Conservation (phyloP, 2,797 vertebrate genomes). For the Nannoperca australis region DNA sequence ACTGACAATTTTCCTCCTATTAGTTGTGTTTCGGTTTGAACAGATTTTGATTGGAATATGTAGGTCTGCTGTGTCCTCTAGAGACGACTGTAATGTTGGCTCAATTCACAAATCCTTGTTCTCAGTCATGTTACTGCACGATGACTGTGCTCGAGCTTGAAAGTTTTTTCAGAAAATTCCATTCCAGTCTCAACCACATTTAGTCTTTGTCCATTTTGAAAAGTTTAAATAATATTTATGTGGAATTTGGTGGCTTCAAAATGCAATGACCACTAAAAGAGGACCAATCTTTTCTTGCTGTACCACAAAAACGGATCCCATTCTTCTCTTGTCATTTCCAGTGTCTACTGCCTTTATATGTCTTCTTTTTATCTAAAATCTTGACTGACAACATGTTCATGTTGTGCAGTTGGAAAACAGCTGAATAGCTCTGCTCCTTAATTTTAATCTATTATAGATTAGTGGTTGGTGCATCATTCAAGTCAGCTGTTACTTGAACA, state of each 20-base stretch:
- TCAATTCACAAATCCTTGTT: constrained; percentile 28
- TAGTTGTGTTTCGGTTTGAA: constrained; percentile 57
- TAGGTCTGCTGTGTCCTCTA: constrained; percentile 54
- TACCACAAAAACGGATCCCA: constrained; percentile 12
- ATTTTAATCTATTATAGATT: constrained; percentile 17
- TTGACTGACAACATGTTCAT: constrained; percentile 44
- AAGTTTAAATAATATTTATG: constrained; percentile 3
- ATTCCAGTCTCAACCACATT: constrained; percentile 9
- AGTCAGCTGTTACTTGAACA: constrained; percentile 1
- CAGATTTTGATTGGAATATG: constrained; percentile 59
- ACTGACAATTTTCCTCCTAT: constrained; percentile 67
- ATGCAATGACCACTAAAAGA: neutral
- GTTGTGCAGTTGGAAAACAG: constrained; percentile 10
- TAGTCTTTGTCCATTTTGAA: neutral
- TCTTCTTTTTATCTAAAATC: constrained; percentile 28
- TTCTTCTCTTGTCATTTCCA: constrained; percentile 17
- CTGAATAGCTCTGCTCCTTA: constrained; percentile 1
- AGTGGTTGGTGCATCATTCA: constrained; percentile 12
- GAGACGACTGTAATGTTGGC: constrained; percentile 36
- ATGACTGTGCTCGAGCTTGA: constrained; percentile 6
- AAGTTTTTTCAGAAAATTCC: neutral
- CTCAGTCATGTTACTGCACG: constrained; percentile 1
- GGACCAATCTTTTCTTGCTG: neutral
- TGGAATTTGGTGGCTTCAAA: constrained; percentile 8
- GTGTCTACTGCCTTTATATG: constrained; percentile 25